Conservation (phyloP, 2,113 vertebrate genomes). For the Nycticorax nycticorax region DNA sequence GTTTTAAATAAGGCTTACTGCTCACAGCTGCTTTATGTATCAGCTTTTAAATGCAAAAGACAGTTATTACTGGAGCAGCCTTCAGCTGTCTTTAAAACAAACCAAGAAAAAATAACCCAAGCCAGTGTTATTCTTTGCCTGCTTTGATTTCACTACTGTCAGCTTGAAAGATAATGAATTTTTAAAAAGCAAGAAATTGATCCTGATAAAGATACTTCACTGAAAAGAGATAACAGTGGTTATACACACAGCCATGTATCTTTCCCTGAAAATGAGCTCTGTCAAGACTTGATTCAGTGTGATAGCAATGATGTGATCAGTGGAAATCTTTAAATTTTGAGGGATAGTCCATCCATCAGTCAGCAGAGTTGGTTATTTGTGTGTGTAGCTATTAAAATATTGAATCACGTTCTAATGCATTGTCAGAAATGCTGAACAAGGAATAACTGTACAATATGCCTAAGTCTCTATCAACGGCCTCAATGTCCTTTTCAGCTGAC, state of each 20-base stretch:
- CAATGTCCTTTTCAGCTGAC: background rate
- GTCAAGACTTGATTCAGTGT: background rate
- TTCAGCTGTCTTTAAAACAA: background rate
- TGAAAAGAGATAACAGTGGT: background rate
- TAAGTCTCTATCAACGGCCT: background rate
- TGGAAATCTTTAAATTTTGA: background rate
- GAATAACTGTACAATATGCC: background rate
- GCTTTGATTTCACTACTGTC: background rate
- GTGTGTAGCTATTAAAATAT: fast-evolving
- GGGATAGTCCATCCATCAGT: background rate
- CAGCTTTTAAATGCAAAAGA: background rate
- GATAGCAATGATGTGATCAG: background rate
- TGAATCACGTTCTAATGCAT: fast-evolving
- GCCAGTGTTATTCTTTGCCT: background rate
- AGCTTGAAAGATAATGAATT: background rate
- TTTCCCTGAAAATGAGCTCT: background rate
- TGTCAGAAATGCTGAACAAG: background rate
- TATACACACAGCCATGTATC: background rate
- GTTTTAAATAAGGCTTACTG: background rate
- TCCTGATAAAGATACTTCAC: background rate
- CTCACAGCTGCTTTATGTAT: background rate
- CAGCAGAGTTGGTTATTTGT: background rate
- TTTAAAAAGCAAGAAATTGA: background rate
- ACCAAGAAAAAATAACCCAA: background rate
- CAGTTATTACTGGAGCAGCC: background rate